Conservation (phyloP, 2,113 vertebrate genomes). For the Pampusana beccarii region DNA sequence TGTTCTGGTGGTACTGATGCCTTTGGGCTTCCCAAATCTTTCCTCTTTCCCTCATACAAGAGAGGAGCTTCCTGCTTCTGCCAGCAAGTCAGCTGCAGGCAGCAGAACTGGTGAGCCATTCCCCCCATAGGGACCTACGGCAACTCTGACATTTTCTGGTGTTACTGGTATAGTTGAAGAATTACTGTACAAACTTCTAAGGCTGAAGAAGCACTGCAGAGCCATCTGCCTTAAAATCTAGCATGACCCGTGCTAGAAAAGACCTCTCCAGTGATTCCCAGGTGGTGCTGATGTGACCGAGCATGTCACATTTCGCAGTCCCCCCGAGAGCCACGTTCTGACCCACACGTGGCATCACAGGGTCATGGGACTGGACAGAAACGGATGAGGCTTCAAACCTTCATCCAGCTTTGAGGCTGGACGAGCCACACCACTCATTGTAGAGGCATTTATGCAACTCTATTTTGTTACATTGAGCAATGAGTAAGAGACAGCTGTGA, state of each 20-base stretch:
- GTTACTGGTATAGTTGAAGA: background rate
- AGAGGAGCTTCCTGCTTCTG: background rate
- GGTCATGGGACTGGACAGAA: constrained; percentile 12
- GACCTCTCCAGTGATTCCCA: background rate
- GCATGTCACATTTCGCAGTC: background rate
- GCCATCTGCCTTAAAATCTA: background rate
- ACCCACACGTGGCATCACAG: background rate
- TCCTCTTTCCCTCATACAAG: background rate
- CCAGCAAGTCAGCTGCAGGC: background rate
- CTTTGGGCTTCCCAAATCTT: background rate
- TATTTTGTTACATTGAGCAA: background rate
- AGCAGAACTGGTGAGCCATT: background rate
- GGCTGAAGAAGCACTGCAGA: background rate
- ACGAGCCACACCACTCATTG: background rate
- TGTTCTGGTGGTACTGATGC: background rate
- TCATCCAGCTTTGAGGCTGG: background rate
- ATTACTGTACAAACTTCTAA: background rate
- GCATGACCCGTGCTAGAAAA: background rate
- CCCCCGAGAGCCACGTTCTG: background rate
- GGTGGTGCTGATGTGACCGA: background rate
- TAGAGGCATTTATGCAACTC: background rate
- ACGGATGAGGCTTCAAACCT: background rate
- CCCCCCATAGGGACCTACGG: background rate
- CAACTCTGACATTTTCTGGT: background rate
- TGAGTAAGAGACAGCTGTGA: constrained; percentile 4